phyloP scores from a whole-genome alignment of 2,888 invertebrate species.

The Brenthis daphne region DNA sequence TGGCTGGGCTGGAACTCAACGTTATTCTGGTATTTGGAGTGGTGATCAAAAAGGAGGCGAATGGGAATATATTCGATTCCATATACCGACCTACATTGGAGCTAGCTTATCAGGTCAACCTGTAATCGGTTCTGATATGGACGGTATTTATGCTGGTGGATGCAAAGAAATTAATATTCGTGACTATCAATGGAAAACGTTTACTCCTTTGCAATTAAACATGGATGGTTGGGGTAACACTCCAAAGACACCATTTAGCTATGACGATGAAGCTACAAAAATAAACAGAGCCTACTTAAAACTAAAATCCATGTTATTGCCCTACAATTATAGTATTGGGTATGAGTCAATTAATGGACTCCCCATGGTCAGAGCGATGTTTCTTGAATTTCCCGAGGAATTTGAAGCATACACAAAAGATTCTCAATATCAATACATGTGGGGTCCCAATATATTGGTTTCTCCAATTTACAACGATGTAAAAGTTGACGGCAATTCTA shows the following conservation, averaged over 20 bases:
- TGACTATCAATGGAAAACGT: slow-evolving; percentile 76
- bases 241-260: slow-evolving; percentile 69
- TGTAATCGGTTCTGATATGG: slow-evolving; percentile 72
- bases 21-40: slow-evolving; percentile 71
- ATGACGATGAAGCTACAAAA: slow-evolving; percentile 58
- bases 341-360: slow-evolving; percentile 60
- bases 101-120: slow-evolving; percentile 71
- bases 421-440: slow-evolving; percentile 76
- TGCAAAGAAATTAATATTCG: slow-evolving; percentile 63
- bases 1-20: slow-evolving; percentile 76
- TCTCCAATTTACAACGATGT: slow-evolving; percentile 65
- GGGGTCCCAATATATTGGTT: slow-evolving; percentile 71
- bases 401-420: slow-evolving; percentile 58
- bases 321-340: slow-evolving; percentile 70
- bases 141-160: slow-evolving; percentile 70
- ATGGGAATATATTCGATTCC: slow-evolving; percentile 77
- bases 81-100: slow-evolving; percentile 74
- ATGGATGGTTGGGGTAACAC: slow-evolving; percentile 75
- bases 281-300: slow-evolving; percentile 74
- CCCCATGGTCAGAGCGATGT: slow-evolving; percentile 75
- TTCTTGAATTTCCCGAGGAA: slow-evolving; percentile 67
- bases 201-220: slow-evolving; percentile 72
- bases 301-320: slow-evolving; percentile 70
- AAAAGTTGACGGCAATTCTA: slow-evolving; percentile 43
- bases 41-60: slow-evolving; percentile 73